A percentile compares a stretch with the other conserved stretches of the same genome.
Conservation (phyloP, 2,113 vertebrate species). For the Ginglymostoma cirratum region DNA sequence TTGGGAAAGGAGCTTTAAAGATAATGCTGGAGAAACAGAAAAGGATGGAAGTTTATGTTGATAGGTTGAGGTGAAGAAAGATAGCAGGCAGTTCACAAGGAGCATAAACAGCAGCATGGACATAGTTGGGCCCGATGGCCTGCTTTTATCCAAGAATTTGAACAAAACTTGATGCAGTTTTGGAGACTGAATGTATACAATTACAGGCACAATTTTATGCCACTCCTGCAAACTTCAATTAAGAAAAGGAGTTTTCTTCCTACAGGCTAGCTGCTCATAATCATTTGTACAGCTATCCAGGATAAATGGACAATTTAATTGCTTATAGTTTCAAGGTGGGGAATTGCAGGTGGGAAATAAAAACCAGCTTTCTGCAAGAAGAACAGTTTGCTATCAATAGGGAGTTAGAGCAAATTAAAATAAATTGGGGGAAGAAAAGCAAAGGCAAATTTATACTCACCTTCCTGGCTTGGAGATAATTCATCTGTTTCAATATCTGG, state of each 20-base stretch:
- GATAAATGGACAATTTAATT: neutral
- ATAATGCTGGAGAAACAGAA: neutral
- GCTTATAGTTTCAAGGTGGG: neutral
- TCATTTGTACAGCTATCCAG: neutral
- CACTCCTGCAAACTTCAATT: neutral
- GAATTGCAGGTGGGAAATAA: neutral
- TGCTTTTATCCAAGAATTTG: neutral
- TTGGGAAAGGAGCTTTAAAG: neutral
- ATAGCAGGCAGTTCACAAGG: neutral
- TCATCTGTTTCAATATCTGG: neutral
- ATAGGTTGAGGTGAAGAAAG: neutral
- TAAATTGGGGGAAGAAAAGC: neutral
- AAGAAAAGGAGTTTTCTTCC: neutral
- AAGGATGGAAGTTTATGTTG: neutral
- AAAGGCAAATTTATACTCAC: neutral
- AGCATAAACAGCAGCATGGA: neutral
- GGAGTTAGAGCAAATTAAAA: neutral
- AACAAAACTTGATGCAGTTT: neutral
- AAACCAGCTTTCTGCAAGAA: neutral
- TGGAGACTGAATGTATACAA: neutral
- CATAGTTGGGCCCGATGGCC: neutral
- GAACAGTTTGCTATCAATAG: neutral
- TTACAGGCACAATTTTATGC: neutral
- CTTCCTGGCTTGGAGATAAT: neutral
- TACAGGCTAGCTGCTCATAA: neutral